Evolutionary conservation across 2,797 vertebrate genomes (phyloP), one percentile per base, ranked within the genome.

Genomic region (Macroramphosus scolopax): DNA sequence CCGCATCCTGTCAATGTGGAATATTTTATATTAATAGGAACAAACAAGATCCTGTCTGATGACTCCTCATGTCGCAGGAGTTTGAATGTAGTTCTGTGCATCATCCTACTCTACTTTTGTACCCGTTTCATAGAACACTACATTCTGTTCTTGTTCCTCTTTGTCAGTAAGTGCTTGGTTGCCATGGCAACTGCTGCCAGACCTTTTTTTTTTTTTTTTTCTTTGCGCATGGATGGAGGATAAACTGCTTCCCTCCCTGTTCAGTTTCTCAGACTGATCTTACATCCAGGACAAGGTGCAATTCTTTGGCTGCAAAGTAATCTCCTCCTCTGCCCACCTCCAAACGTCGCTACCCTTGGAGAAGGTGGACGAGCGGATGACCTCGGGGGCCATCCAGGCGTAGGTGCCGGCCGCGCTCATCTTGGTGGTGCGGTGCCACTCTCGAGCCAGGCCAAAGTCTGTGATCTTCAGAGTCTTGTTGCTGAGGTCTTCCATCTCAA

Each of bases 381-480:
- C 96, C 73, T 98, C 96, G 0, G 96, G 96, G 3, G 96, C 94
- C 96, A 98, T 98, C 96, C 96, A 98, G 60, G 96, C 96, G 5
- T 97, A 98, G 0, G 96, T 98, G 39, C 96, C 96, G 1, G 96
- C 95, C 0, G 95, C 95, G 1, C 95, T 98, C 96, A 98, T 98
- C 90, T 97, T 98, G 72, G 96, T 98, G 68, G 96, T 98, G 63
- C 92, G 91, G 84, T 98, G 94, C 95, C 96, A 98, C 75, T 97
- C 95, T 32, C 95, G 92, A 25, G 95, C 95, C 88, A 98, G 85
- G 53, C 96, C 96, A 32, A 98, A 98, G 85, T 98, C 96, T n/a
- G 96, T 98, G 88, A 98, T 97, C 92, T 98, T 98, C 88, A 98
- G 72, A 12, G 92, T 93, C 89, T 98, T 98, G 89, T 95, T 94